These are phyloP conservation scores for Balaenoptera acutorostrata DNA, from an alignment of 2,113 vertebrate genomes.

Conservation along the genomic window DNA sequence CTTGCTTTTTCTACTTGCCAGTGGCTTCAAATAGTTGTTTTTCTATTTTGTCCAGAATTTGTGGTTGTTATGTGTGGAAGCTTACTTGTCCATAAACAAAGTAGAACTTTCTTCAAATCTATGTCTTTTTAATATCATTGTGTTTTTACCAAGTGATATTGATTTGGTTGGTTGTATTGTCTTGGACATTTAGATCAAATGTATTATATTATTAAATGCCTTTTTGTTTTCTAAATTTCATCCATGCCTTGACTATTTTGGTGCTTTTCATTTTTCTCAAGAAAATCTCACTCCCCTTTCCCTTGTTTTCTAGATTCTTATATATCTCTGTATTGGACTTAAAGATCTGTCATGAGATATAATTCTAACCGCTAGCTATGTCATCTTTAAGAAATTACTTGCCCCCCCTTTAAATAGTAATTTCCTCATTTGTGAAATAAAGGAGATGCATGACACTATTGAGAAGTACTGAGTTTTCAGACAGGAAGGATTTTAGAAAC, in stretches of 20 bases:
- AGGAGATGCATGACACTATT: background rate
- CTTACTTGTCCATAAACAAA: background rate
- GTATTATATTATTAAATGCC: background rate
- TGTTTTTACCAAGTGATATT: background rate
- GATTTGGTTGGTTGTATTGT: background rate
- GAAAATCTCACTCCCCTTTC: background rate
- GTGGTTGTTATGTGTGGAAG: background rate
- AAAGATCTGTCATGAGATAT: background rate
- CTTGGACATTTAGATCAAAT: background rate
- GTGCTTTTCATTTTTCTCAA: background rate
- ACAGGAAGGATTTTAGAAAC: background rate
- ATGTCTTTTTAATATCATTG: background rate
- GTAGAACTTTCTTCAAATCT: background rate
- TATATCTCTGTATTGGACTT: background rate
- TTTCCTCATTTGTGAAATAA: slow-evolving; percentile 26
- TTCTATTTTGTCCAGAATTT: background rate
- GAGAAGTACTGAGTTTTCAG: background rate
- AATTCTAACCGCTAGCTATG: background rate
- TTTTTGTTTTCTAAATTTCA: slow-evolving; percentile 7
- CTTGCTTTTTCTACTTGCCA: background rate
- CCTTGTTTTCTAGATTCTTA: background rate
- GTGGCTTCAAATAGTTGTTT: background rate
- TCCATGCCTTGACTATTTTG: background rate
- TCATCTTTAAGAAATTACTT: slow-evolving; percentile 10
- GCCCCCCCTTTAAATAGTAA: background rate